Conservation (phyloP, 2,888 invertebrate genomes). For the Caenorhabditis angaria region DNA sequence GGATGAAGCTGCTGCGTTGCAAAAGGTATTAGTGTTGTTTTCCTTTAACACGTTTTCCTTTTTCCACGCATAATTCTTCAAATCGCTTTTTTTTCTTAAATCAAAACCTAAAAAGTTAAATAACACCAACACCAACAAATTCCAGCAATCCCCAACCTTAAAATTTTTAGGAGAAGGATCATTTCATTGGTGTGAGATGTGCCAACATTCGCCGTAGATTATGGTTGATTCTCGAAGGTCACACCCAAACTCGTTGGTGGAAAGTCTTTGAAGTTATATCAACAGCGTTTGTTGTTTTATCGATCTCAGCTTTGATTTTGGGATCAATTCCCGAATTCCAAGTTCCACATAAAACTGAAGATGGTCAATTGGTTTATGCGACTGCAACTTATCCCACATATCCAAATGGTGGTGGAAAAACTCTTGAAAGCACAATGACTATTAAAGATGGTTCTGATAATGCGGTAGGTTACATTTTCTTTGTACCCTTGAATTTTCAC, state of each 20-base stretch:
- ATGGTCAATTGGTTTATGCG: slow-evolving; percentile 54
- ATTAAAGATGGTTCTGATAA: slow-evolving; percentile 61
- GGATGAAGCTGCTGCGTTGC: slow-evolving; percentile 34
- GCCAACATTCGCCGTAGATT: slow-evolving; percentile 65
- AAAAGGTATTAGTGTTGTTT: neutral
- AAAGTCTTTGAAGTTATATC: slow-evolving; percentile 71
- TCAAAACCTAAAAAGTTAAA: neutral
- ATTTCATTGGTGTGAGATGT: slow-evolving; percentile 69
- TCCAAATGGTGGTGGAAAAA: slow-evolving; percentile 63
- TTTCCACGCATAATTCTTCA: neutral
- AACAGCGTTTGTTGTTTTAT: slow-evolving; percentile 70
- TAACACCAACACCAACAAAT: neutral
- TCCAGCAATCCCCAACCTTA: neutral
- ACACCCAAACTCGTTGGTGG: slow-evolving; percentile 70
- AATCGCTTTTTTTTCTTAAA: neutral
- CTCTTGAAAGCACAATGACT: slow-evolving; percentile 61
- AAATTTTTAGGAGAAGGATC: slow-evolving; percentile 68
- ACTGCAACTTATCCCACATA: slow-evolving; percentile 69
- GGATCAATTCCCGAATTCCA: slow-evolving; percentile 71
- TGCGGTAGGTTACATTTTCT: slow-evolving; percentile 37
- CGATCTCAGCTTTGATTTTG: slow-evolving; percentile 69
- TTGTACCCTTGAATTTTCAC: too few species aligned
- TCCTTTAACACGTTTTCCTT: neutral
- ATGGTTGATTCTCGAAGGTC: slow-evolving; percentile 70
- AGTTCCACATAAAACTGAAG: slow-evolving; percentile 60